These are phyloP conservation scores for Atethmia centrago DNA, from an alignment of 2,888 invertebrate genomes.

Conservation along the genomic window DNA sequence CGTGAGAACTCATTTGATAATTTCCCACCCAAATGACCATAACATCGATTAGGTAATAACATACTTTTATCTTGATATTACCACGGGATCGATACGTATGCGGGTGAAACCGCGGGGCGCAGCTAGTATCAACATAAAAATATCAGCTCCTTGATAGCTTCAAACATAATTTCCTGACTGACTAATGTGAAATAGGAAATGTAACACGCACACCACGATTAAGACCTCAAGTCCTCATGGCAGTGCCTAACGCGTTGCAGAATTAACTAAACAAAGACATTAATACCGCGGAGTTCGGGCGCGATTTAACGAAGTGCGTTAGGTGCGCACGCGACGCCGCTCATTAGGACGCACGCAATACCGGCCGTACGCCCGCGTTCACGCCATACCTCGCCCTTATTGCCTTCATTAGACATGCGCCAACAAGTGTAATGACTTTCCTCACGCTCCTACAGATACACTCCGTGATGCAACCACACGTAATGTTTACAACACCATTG, in stretches of 20 bases:
- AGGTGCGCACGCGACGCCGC: slow-evolving; percentile 86
- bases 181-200: slow-evolving; percentile 28
- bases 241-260: slow-evolving; percentile 62
- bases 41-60: too few species aligned
- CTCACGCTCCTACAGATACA: slow-evolving; percentile 71
- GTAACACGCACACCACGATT: slow-evolving; percentile 52
- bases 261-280: slow-evolving; percentile 77
- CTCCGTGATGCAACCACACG: slow-evolving; percentile 44
- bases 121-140: slow-evolving; percentile 9
- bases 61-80: too few species aligned
- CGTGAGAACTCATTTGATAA: too few species aligned
- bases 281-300: slow-evolving; percentile 80
- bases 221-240: slow-evolving; percentile 60
- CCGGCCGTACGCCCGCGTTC: slow-evolving; percentile 64
- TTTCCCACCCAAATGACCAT: too few species aligned
- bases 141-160: slow-evolving; percentile 9
- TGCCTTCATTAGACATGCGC: slow-evolving; percentile 81
- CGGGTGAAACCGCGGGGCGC: too few species aligned
- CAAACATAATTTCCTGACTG: slow-evolving; percentile 18
- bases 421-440: slow-evolving; percentile 78
- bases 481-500: slow-evolving; percentile 60
- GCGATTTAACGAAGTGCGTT: slow-evolving; percentile 84
- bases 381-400: slow-evolving; percentile 66
- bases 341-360: slow-evolving; percentile 88
- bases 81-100: too few species aligned